Evolutionary conservation across 2,113 vertebrate species (phyloP).

Genomic region (Corvus hawaiiensis): DNA sequence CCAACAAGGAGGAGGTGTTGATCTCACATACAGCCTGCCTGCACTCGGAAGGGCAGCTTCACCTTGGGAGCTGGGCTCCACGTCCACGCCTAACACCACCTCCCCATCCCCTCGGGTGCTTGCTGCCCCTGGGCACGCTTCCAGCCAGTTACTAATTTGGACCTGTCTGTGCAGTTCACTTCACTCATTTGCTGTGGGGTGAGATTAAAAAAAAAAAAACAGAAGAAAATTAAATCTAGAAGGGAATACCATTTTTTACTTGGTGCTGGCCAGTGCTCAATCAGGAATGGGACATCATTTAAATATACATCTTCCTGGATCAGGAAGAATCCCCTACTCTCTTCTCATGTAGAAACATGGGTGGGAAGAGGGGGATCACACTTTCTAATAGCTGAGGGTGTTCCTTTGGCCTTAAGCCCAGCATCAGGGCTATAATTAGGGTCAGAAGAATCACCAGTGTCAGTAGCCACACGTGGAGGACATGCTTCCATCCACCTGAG

Average conservation of each 20-base stretch:
- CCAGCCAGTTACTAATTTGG: slow-evolving; percentile 34
- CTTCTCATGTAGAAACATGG: not conserved
- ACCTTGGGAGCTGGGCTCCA: not conserved
- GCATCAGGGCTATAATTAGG: not conserved
- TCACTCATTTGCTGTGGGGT: not conserved
- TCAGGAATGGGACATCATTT: not conserved
- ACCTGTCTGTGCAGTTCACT: not conserved
- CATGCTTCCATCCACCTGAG: not conserved
- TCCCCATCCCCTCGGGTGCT: not conserved
- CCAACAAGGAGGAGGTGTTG: not conserved
- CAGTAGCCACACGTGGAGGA: not conserved
- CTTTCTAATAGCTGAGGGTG: not conserved
- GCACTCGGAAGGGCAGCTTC: not conserved
- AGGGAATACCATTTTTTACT: not conserved
- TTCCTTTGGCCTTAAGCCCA: not conserved
- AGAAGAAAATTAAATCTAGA: not conserved
- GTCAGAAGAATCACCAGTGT: not conserved
- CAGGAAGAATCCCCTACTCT: not conserved
- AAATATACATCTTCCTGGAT: not conserved
- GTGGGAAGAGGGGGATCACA: not conserved
- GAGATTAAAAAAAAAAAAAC: not conserved
- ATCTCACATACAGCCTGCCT: not conserved
- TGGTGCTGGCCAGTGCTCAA: not conserved
- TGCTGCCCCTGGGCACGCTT: not conserved
- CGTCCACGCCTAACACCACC: not conserved